Evolutionary conservation across 2,797 vertebrate species (phyloP), one percentile per base, ranked within the genome.

Genomic region (Intellagama lesueurii): DNA sequence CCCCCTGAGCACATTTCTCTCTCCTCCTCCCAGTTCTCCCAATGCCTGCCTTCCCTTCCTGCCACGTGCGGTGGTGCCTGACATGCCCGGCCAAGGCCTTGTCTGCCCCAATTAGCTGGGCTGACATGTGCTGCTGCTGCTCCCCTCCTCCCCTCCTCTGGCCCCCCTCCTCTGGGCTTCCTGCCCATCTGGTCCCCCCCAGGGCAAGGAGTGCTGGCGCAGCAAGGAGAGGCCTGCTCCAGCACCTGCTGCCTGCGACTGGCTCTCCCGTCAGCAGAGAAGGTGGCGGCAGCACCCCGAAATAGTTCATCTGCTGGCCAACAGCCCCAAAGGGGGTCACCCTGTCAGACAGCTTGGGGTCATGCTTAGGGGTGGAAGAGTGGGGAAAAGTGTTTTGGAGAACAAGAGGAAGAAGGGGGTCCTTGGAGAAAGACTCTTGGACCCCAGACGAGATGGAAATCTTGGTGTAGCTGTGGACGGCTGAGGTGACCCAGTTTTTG

Each of bases 161-260:
- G 16, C 9, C 69, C 40, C 64, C 47, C 75, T 52, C 47, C 49
- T 40, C 52, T 32, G 47, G 32, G 70, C 70, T 85, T 47, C 75
- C 88, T 72, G 72, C 47, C 82, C 82, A 72, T 60, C 47, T 84
- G 76, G 17, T 40, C 40, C 17, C 32, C 87, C 19, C 64, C 78
- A 75, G 47, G 80, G 32, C 60, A 77, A 14, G 30, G 32, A 80
- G 32, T 79, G 26, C 66, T 35, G 69, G n/a, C 6, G 26, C 56
- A 60, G 56, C 19, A 70, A 44, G 52, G 17, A 76, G 69, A 75
- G 66, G 86, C 73, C 77, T 81, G 16, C 60, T 49, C 60, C 73
- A 87, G 75, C 89, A 90, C 28, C 81, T 90, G 32, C 64, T 35
- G 28, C 28, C 81, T 90, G 32, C 64, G 19, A 11, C 70, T 11